Base-by-base conservation (phyloP, 2,888 invertebrate genomes). In the Baccha elongata region DNA sequence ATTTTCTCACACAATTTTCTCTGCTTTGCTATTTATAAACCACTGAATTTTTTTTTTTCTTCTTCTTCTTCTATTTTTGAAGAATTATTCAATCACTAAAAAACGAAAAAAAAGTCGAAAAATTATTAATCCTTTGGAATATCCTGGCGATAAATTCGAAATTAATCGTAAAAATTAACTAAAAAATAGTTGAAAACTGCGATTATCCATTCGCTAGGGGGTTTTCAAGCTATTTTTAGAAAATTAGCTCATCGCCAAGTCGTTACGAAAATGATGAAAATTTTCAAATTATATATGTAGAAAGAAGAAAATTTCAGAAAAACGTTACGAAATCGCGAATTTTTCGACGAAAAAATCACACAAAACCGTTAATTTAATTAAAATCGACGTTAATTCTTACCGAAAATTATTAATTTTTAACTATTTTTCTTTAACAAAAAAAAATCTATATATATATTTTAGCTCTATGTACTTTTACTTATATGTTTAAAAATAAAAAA, bases 211-310 rank as follows among this genome's bases (percentile, higher is more conserved):
- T 74, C 76, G 76, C 79, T 64, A 65, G 44, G 68, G 79, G 79
- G 68, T 55, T 69, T 50, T 85, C 86, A 86, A 80, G 68, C 84
- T 85, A 89, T 89, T 89, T 89, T 88, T 89, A 89, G 89, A 88
- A 87, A 89, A 89, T 89, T 89, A 89, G 89, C 89, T 87, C 89
- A 89, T 87, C 88, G 87, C 75, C 81, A 81, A 71, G 60, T 80
- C 75, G 80, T 80, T 79, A 81, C 80, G 71, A 81, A 73, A 52
- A 53, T 23, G 37, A 50, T 60, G 50, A 71, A 71, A 55, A 52
- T 50, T 64, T 21, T 72, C 86, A 86, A 86, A 86, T 86, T 87
- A 68, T 83, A 86, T 86, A 88, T 87, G 87, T 86, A 86, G 80
- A 67, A 46, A 85, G 37, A 46, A 40, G 42, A 46, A 68, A 79